phyloP scores from a whole-genome alignment of 2,113 vertebrate species.

The Oncorhynchus gorbuscha region DNA sequence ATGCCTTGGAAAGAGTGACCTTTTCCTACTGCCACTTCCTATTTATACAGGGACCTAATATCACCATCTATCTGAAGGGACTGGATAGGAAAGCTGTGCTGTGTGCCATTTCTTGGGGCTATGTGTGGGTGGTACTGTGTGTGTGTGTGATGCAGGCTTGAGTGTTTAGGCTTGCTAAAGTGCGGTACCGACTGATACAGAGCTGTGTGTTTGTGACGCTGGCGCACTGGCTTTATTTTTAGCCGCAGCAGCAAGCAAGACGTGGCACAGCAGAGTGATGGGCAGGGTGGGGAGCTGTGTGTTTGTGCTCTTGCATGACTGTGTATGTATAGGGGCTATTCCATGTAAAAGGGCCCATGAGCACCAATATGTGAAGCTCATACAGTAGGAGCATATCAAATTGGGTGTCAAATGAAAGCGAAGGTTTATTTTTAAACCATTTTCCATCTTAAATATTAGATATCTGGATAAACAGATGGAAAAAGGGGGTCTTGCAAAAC shows the following conservation, averaged over 20 bases:
- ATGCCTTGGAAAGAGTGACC: background rate
- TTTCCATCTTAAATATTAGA: too few relatives aligned
- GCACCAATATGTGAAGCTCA: too few relatives aligned
- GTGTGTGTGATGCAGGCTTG: background rate
- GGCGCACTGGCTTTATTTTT: slow-evolving; percentile 23
- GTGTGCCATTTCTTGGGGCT: background rate
- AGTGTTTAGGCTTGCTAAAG: background rate
- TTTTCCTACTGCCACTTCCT: slow-evolving; percentile 7
- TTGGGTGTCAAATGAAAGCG: too few relatives aligned
- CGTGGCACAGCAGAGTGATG: slow-evolving; percentile 18
- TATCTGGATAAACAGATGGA: too few relatives aligned
- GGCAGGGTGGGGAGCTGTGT: slow-evolving; percentile 8
- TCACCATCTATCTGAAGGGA: background rate
- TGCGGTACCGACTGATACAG: background rate
- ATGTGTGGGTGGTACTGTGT: background rate
- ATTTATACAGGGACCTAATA: slow-evolving; percentile 8
- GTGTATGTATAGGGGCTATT: background rate
- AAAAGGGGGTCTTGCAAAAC: too few relatives aligned
- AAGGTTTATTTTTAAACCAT: background rate
- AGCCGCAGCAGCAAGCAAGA: slow-evolving; percentile 33
- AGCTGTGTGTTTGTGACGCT: slow-evolving; percentile 1
- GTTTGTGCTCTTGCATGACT: background rate
- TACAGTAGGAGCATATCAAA: too few relatives aligned
- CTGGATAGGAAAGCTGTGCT: background rate
- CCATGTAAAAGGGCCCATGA: too few relatives aligned